Percentiles rank a stretch among this genome's conserved stretches.
phyloP scores from a whole-genome alignment of 2,888 invertebrate species.

The Serrognathus titanus region DNA sequence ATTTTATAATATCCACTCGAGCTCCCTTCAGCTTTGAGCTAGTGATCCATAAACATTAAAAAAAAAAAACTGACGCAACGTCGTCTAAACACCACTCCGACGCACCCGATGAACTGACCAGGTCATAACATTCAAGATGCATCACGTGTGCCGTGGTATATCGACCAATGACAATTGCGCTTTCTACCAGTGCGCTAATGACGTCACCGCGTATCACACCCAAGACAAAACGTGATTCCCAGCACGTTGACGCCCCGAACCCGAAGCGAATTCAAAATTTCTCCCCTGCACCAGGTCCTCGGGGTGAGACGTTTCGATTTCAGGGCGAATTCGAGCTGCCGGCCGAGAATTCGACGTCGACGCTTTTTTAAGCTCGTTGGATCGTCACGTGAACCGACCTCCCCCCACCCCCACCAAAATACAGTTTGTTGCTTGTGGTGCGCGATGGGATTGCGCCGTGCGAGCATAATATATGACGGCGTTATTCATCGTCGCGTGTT shows the following conservation, averaged over 20 bases:
- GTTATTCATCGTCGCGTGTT: not conserved
- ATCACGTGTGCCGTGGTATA: conserved; percentile 42
- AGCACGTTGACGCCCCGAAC: not conserved
- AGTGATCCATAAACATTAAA: not conserved
- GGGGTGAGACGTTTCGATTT: not conserved
- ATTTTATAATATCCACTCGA: conserved; percentile 38
- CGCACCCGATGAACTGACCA: conserved; percentile 38
- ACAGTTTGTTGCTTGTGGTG: conserved; percentile 24
- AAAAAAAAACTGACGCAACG: not conserved
- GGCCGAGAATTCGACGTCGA: not conserved
- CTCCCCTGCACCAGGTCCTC: not conserved
- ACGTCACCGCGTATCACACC: conserved; percentile 41
- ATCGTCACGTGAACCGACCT: conserved; percentile 10
- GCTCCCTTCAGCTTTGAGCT: not conserved
- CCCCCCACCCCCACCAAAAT: conserved; percentile 13
- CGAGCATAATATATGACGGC: not conserved
- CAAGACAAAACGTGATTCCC: not conserved
- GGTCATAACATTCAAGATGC: conserved; percentile 35
- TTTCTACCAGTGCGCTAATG: conserved; percentile 43
- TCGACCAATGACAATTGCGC: conserved; percentile 50
- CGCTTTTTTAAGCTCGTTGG: not conserved
- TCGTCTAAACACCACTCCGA: conserved; percentile 45
- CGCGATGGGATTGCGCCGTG: conserved; percentile 20
- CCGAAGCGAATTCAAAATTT: not conserved
- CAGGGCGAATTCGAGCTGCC: not conserved